Evolutionary conservation across 2,888 invertebrate species (phyloP), one percentile per base, ranked within the genome.

Genomic region (Drosophila testacea): DNA sequence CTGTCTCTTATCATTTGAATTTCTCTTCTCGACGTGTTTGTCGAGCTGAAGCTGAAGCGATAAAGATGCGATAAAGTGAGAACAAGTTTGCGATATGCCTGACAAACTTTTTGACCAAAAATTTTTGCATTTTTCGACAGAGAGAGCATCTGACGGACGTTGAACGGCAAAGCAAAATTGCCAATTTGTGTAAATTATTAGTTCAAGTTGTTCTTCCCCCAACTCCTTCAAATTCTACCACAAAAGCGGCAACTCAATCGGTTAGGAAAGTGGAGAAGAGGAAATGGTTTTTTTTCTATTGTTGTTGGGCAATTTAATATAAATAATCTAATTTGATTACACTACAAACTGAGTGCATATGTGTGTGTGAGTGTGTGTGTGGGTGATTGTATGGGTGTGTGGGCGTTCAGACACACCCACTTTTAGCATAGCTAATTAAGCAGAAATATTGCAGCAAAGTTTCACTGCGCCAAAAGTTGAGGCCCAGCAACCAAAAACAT

Each of bases 161-260:
- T 73, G 60, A 74, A 84, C 67, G 78, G 57, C 73, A 66, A 47
- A 71, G 62, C 74, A 51, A 81, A 84, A 89, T 86, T 89, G 88
- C 64, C 89, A 89, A 89, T 85, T 85, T 85, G 85, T 87, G 85
- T 84, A 85, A 89, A 87, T 89, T 85, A 85, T 89, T 89, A 80
- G 78, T 80, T 73, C 78, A 89, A 85, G 80, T 89, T 76, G 79
- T 34, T 44, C 16, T 28, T 39, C 10, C 42, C 10, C 4, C 30
- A 60, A 36, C 54, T 59, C 22, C 22, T 22, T 36, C 3, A 9
- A 38, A 9, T 11, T 16, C 11, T 10, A 36, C 52, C 60, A 34
- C 42, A 44, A 42, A 46, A 39, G 13, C 28, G 42, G 34, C 51
- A 60, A 30, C 54, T 36, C 34, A 46, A 62, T 38, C 38, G n/a